Evolutionary conservation across 2,113 vertebrate species (phyloP).

Genomic region (Stegostoma tigrinum): DNA sequence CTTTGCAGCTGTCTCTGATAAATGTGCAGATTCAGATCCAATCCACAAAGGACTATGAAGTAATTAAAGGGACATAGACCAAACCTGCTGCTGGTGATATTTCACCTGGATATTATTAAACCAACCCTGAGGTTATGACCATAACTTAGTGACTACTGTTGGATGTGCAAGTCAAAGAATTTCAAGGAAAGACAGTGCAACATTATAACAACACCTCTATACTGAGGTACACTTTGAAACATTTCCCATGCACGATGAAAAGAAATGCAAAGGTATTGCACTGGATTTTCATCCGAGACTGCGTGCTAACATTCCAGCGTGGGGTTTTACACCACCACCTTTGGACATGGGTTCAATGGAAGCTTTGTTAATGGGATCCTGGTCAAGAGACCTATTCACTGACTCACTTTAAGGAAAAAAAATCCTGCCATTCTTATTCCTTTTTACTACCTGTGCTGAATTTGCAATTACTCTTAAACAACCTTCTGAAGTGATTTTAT

Average conservation of each 20-base stretch:
- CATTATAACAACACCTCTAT: constrained; percentile 47
- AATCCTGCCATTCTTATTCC: neutral
- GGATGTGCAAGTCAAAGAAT: constrained; percentile 61
- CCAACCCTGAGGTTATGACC: constrained; percentile 66
- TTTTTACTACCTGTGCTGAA: neutral
- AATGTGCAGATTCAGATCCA: constrained; percentile 75
- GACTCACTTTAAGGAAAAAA: neutral
- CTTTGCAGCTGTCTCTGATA: constrained; percentile 71
- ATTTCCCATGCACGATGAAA: neutral
- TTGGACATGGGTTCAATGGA: neutral
- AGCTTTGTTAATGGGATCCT: neutral
- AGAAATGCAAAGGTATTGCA: neutral
- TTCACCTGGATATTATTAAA: constrained; percentile 67
- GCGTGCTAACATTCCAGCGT: neutral
- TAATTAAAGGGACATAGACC: constrained; percentile 61
- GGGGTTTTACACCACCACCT: neutral
- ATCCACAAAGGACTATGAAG: constrained; percentile 67
- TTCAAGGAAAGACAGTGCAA: constrained; percentile 60
- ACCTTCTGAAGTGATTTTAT: neutral
- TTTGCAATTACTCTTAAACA: neutral
- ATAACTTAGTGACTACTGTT: constrained; percentile 64
- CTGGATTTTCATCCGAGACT: neutral
- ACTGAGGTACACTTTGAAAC: neutral
- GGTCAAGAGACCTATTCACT: neutral
- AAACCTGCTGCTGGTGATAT: constrained; percentile 58